Conservation (phyloP, 37 sponge, comb jelly and placozoan species). For the Theonella swinhoei region DNA sequence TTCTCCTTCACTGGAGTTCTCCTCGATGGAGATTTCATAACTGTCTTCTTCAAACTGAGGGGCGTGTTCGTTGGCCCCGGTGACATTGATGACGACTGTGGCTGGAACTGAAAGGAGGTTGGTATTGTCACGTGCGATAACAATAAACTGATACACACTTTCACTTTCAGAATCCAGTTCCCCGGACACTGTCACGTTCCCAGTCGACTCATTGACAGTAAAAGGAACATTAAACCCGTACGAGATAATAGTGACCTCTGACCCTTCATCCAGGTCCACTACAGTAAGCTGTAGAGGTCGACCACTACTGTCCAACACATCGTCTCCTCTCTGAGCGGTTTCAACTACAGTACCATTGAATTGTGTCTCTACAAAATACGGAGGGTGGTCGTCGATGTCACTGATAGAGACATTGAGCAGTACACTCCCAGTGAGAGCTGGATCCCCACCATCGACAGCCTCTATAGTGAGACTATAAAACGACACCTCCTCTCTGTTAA, state of each 20-base stretch:
- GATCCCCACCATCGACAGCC: slow-evolving; percentile 31
- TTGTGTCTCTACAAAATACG: slow-evolving; percentile 17
- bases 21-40: slow-evolving; percentile 23
- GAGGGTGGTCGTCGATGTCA: slow-evolving; percentile 71
- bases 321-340: slow-evolving; percentile 22
- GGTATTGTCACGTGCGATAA: slow-evolving; percentile 21
- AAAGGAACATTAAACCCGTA: slow-evolving; percentile 11
- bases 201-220: slow-evolving; percentile 43
- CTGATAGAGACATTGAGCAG: slow-evolving; percentile 40
- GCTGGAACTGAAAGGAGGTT: slow-evolving; percentile 21
- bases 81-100: slow-evolving; percentile 23
- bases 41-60: slow-evolving; percentile 43
- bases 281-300: slow-evolving; percentile 18
- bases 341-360: slow-evolving; percentile 52
- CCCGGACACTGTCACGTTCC: slow-evolving; percentile 54
- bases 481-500: slow-evolving; percentile 46
- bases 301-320: slow-evolving; percentile 12
- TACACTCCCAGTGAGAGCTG: not conserved
- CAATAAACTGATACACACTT: not conserved
- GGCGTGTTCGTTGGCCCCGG: slow-evolving; percentile 38
- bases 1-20: slow-evolving; percentile 40
- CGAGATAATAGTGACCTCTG: slow-evolving; percentile 29
- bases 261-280: slow-evolving; percentile 56
- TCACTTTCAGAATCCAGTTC: slow-evolving; percentile 21
- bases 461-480: slow-evolving; percentile 34